Evolutionary conservation across 2,888 invertebrate species (phyloP).

Genomic region (Archaeoteleia sp.): DNA sequence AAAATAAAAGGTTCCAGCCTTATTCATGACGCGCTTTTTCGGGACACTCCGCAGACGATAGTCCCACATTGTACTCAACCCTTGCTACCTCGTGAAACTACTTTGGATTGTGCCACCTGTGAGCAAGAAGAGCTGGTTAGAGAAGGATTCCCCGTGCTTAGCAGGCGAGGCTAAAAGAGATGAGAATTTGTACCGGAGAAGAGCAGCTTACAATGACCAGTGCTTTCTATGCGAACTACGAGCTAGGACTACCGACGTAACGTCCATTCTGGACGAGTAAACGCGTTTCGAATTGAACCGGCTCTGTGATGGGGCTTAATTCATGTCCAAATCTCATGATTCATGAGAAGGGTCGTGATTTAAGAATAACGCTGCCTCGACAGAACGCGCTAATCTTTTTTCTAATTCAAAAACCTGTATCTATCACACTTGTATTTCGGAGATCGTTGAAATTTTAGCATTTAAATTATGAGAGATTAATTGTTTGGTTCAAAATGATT

Average conservation of each 20-base stretch:
- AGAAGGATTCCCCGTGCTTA: slow-evolving; percentile 63
- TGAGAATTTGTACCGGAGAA: slow-evolving; percentile 48
- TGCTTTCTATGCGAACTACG: slow-evolving; percentile 60
- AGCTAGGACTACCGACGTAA: slow-evolving; percentile 67
- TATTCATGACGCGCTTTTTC: slow-evolving; percentile 59
- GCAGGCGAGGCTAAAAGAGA: slow-evolving; percentile 39
- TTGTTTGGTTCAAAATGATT: slow-evolving; percentile 4
- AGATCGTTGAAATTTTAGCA: no score
- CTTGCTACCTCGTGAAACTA: slow-evolving; percentile 39
- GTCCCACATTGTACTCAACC: slow-evolving; percentile 56
- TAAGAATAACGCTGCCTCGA: slow-evolving; percentile 45
- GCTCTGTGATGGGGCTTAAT: slow-evolving; percentile 66
- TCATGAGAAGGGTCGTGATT: slow-evolving; percentile 60
- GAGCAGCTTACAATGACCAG: slow-evolving; percentile 65
- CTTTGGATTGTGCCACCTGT: slow-evolving; percentile 69
- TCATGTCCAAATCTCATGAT: slow-evolving; percentile 71
- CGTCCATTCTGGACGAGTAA: slow-evolving; percentile 60
- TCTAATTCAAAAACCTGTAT: slow-evolving; percentile 3
- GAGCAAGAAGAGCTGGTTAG: slow-evolving; percentile 64
- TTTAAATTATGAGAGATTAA: background rate
- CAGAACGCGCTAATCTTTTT: slow-evolving; percentile 49
- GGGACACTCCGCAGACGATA: slow-evolving; percentile 55
- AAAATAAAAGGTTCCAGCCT: slow-evolving; percentile 36
- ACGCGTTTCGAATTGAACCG: slow-evolving; percentile 70
- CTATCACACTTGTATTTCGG: background rate